A percentile compares a stretch with the other conserved stretches of the same genome.
Conservation (phyloP, 2,888 invertebrate species). For the Lasioglossum oenotherae region DNA sequence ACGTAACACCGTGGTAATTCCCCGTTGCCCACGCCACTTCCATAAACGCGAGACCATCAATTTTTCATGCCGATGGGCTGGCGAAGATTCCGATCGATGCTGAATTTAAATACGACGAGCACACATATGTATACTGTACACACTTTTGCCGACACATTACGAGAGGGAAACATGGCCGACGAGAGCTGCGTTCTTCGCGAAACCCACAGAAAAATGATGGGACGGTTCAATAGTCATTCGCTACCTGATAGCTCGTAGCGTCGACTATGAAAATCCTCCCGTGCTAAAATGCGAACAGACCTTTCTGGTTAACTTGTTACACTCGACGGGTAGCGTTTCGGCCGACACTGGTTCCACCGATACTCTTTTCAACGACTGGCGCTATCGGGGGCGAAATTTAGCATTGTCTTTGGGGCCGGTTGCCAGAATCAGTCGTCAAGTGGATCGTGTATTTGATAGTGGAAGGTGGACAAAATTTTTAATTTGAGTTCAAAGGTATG, state of each 20-base stretch:
- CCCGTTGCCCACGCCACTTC: constrained; percentile 29
- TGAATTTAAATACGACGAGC: constrained; percentile 17
- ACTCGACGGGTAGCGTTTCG: not conserved
- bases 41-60: constrained; percentile 35
- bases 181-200: not conserved
- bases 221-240: not conserved
- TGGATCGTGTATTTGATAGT: too few species aligned
- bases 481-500: too few species aligned
- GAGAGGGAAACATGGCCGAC: not conserved
- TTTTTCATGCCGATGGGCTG: constrained; percentile 37
- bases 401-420: not conserved
- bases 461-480: too few species aligned
- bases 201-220: not conserved
- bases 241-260: not conserved
- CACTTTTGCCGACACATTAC: not conserved
- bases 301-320: constrained; percentile 1
- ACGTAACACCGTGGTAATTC: constrained; percentile 30
- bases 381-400: not conserved
- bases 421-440: not conserved
- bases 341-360: not conserved
- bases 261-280: not conserved
- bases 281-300: constrained; percentile 4
- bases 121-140: not conserved
- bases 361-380: not conserved
- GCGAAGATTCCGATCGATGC: not conserved